A percentile compares a stretch with the other conserved stretches of the same genome.
Evolutionary conservation across 2,113 vertebrate genomes (phyloP).

Genomic region (Nipponia nippon): DNA sequence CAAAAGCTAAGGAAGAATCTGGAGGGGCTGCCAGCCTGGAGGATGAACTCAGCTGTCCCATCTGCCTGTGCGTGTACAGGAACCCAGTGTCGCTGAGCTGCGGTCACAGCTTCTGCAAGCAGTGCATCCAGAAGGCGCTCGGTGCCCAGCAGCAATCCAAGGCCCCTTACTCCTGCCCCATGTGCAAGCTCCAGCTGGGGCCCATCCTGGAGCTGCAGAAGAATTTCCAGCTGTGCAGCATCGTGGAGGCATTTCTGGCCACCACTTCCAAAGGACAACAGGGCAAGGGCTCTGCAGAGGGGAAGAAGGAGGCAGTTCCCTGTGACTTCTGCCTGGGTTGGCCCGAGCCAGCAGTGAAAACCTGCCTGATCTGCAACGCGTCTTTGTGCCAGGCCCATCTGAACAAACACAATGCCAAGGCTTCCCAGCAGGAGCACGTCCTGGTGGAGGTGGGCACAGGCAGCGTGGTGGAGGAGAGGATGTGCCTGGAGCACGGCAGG

Average conservation of each 20-base stretch:
- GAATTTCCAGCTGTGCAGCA: slow-evolving; percentile 73
- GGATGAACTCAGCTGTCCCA: slow-evolving; percentile 54
- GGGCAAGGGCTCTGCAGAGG: neutral
- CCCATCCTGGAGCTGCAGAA: slow-evolving; percentile 41
- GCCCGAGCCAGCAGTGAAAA: slow-evolving; percentile 50
- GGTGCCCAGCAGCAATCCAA: neutral
- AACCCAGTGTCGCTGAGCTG: slow-evolving; percentile 53
- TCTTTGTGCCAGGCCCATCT: slow-evolving; percentile 84
- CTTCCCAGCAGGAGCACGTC: slow-evolving; percentile 58
- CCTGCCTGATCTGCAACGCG: slow-evolving; percentile 75
- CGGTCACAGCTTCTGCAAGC: slow-evolving; percentile 63
- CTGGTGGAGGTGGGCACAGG: slow-evolving; percentile 73
- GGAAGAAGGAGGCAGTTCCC: neutral
- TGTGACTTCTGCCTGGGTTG: slow-evolving; percentile 80
- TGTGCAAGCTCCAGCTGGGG: slow-evolving; percentile 55
- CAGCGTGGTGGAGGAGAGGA: slow-evolving; percentile 65
- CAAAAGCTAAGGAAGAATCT: accelerated
- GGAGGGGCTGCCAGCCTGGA: neutral
- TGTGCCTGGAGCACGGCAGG: slow-evolving; percentile 79
- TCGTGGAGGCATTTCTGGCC: slow-evolving; percentile 59
- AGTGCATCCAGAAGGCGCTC: slow-evolving; percentile 6
- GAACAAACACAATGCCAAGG: slow-evolving; percentile 77
- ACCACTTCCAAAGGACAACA: neutral
- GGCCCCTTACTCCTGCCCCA: slow-evolving; percentile 50
- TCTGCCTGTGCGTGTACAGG: slow-evolving; percentile 22